Conservation (phyloP, 2,797 vertebrate genomes). For the Thunnus albacares region DNA sequence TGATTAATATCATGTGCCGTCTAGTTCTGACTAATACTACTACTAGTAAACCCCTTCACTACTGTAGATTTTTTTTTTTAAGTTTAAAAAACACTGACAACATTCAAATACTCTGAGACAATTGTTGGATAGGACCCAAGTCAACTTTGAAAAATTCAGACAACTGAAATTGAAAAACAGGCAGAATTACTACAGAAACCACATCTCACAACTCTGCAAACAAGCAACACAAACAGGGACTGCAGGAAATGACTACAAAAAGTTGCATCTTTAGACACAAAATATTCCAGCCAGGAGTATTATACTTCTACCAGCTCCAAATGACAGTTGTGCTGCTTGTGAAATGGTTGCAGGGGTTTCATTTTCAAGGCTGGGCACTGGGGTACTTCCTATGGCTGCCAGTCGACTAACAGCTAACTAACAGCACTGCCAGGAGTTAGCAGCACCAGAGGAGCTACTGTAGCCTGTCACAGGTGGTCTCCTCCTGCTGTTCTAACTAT, state of each 20-base stretch:
- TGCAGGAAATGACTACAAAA: background rate
- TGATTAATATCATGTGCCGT: background rate
- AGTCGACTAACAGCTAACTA: background rate
- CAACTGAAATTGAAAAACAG: background rate
- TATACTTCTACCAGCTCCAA: no score
- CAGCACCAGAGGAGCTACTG: background rate
- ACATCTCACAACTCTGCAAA: background rate
- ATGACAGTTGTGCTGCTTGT: background rate
- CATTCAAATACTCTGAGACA: background rate
- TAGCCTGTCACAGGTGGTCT: background rate
- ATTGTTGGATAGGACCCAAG: background rate
- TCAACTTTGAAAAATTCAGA: background rate
- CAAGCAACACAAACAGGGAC: background rate
- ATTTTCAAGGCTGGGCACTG: background rate
- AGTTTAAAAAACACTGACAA: background rate
- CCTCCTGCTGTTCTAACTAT: background rate
- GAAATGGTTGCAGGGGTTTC: background rate
- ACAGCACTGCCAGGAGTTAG: background rate
- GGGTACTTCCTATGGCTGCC: background rate
- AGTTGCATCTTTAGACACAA: no score
- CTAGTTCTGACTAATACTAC: background rate
- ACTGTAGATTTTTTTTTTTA: no score
- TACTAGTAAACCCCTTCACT: background rate
- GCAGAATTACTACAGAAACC: background rate
- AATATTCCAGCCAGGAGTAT: no score